Evolutionary conservation across 2,888 invertebrate genomes (phyloP).

Genomic region (Sesia bembeciformis): DNA sequence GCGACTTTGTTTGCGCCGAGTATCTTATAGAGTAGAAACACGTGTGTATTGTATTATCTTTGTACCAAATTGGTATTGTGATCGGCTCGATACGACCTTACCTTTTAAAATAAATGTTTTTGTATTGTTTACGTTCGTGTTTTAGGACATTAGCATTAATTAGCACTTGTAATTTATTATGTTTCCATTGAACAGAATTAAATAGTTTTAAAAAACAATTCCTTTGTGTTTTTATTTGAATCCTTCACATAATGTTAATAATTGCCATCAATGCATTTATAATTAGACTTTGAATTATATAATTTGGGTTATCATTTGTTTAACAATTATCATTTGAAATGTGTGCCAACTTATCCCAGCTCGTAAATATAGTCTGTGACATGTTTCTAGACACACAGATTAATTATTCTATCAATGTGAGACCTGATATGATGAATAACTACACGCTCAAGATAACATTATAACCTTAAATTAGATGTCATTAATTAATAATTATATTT

Average conservation of each 20-base stretch:
- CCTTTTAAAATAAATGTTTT: background rate
- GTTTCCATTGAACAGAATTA: no score
- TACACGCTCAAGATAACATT: background rate
- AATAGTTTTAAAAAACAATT: no score
- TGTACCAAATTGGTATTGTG: background rate
- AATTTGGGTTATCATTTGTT: background rate
- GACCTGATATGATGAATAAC: background rate
- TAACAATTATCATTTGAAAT: background rate
- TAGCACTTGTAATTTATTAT: no score
- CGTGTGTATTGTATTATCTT: slow-evolving; percentile 15
- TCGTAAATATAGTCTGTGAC: background rate
- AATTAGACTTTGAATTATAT: background rate
- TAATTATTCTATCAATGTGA: background rate
- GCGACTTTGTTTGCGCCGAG: slow-evolving; percentile 44
- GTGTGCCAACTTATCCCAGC: background rate
- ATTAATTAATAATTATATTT: background rate
- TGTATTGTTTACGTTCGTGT: no score
- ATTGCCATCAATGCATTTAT: background rate
- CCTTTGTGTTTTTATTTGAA: no score
- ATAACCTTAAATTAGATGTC: background rate
- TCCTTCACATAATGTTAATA: no score
- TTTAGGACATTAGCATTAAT: no score
- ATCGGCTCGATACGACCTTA: background rate
- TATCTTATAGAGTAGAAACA: slow-evolving; percentile 18
- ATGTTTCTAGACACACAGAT: background rate